Base-by-base conservation (phyloP, 1,140 invertebrate species). In the Phortica variegata region DNA sequence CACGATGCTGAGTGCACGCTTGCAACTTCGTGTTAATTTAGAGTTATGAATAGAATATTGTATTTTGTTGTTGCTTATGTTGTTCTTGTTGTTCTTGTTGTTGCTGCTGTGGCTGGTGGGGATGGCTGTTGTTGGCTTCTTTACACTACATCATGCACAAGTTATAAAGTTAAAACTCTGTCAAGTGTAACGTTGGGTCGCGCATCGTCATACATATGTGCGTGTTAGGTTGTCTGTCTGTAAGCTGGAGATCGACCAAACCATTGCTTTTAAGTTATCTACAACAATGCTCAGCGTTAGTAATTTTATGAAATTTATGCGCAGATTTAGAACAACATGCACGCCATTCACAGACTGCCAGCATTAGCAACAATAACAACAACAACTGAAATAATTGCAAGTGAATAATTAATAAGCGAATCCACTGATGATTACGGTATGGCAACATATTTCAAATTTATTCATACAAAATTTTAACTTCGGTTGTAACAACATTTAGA, bases 351-450 rank as follows among this genome's bases (percentile, higher is more conserved):
- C 6, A 19, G 13, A 38, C 12, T 8, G 10, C 10, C 13, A 38
- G 16, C 18, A 38, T 17, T 15, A 19, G n/a, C 32, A 34, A 34
- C 32, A 34, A 34, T 34, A n/a, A 55, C 60, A 48, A 63, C 63
- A 63, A 69, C 63, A 68, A 68, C 65, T 54, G 57, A 59, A 68
- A 68, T 68, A 72, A 71, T 71, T 71, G 44, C 44, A 47, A 71
- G 71, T 66, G 68, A 70, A 61, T 52, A 54, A 56, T 54, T 60
- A 60, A 56, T 47, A 42, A 36, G 44, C 33, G 17, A 38, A 38
- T 38, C 23, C 23, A 26, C 23, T 26, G 5, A 26, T 26, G 23
- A 6, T 26, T 26, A 26, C 23, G 23, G 23, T 26, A 26, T 26
- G 23, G 23, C 23, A 26, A 26, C 23, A 26, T 26, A n/a, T n/a